Evolutionary conservation across 2,113 vertebrate species (phyloP).

Genomic region (Leptobrachium ailaonicum): DNA sequence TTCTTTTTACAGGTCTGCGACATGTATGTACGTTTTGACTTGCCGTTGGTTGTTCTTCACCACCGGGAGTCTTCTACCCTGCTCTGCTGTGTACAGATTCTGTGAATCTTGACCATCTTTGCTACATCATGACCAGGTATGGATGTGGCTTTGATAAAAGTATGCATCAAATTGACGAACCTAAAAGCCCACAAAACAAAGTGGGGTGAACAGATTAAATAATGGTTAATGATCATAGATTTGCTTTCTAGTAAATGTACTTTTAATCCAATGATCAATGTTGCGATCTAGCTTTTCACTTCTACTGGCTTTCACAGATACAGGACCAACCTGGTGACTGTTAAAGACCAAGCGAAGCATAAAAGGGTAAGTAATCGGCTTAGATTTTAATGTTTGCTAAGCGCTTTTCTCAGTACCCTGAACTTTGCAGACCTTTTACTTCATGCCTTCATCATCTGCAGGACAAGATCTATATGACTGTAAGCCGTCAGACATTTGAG

Average conservation of each 20-base stretch:
- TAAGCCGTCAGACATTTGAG: constrained; percentile 75
- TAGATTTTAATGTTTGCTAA: background rate
- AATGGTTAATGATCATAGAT: too few species aligned
- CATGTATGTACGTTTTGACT: constrained; percentile 77
- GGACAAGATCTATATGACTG: constrained; percentile 69
- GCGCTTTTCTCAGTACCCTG: background rate
- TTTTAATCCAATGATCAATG: too few species aligned
- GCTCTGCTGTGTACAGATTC: constrained; percentile 80
- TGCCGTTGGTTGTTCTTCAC: constrained; percentile 84
- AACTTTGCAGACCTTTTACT: background rate
- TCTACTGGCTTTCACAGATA: constrained; percentile 68
- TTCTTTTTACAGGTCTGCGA: constrained; percentile 90
- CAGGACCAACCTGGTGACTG: constrained; percentile 79
- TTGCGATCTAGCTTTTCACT: background rate
- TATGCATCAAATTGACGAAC: too few species aligned
- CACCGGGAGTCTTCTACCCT: constrained; percentile 84
- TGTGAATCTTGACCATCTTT: constrained; percentile 80
- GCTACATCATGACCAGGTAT: constrained; percentile 91
- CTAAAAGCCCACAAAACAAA: too few species aligned
- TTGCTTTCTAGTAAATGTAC: too few species aligned
- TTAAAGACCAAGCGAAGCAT: constrained; percentile 75
- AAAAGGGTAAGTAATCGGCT: constrained; percentile 83
- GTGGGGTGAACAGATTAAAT: too few species aligned
- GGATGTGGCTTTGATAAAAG: too few species aligned
- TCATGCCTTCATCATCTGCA: background rate